Percentiles rank a stretch among this genome's conserved stretches.
phyloP scores from a whole-genome alignment of 2,888 invertebrate species.

The Tachina fera region DNA sequence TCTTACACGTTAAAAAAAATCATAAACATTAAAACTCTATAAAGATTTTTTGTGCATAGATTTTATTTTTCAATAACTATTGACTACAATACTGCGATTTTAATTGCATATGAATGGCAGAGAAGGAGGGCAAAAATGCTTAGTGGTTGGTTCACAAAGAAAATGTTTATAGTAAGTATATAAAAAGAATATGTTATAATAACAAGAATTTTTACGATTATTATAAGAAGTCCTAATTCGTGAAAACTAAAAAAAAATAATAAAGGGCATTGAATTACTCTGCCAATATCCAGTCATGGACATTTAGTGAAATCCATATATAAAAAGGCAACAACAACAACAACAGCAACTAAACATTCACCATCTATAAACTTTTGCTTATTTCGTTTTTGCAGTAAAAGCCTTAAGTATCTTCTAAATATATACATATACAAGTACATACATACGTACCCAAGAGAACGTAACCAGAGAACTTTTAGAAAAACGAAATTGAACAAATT shows the following conservation, averaged over 20 bases:
- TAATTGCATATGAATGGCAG: conserved; percentile 60
- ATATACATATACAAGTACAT: not conserved
- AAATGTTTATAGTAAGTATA: conserved; percentile 24
- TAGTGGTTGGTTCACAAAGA: conserved; percentile 21
- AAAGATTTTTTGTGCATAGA: conserved; percentile 52
- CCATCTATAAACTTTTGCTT: conserved; percentile 33
- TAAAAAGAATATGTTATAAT: conserved; percentile 58
- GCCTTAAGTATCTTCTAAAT: conserved; percentile 39
- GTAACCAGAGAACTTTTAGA: conserved; percentile 28
- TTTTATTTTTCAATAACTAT: conserved; percentile 46
- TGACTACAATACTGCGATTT: conserved; percentile 37
- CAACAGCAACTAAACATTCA: conserved; percentile 50
- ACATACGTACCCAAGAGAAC: conserved; percentile 34
- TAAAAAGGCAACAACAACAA: conserved; percentile 7
- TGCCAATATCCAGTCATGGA: conserved; percentile 59
- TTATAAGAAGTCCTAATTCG: conserved; percentile 65
- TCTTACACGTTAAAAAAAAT: conserved; percentile 30
- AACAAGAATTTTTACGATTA: conserved; percentile 64
- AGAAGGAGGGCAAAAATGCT: conserved; percentile 32
- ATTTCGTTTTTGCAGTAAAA: conserved; percentile 16
- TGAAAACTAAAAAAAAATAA: conserved; percentile 51
- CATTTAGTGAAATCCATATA: conserved; percentile 50
- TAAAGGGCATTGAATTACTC: conserved; percentile 67
- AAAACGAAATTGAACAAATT: conserved; percentile 61
- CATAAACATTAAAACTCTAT: conserved; percentile 58